phyloP scores from a whole-genome alignment of 2,888 invertebrate species.

The Caenorhabditis auriculariae region DNA sequence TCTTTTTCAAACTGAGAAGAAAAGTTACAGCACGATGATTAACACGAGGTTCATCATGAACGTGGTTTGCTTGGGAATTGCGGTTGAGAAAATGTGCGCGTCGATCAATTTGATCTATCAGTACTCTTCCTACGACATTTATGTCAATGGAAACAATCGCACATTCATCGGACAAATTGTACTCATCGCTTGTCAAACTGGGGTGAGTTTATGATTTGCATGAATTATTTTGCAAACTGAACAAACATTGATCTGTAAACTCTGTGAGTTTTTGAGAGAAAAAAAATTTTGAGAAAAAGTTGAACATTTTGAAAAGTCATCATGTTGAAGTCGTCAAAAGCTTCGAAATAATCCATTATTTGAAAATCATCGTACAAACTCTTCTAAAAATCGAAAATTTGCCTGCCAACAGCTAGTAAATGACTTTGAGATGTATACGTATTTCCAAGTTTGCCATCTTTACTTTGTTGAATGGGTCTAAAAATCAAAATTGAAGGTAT shows the following conservation, averaged over 20 bases:
- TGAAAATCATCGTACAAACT: too few species aligned
- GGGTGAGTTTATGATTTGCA: conserved; percentile 20
- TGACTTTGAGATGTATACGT: too few species aligned
- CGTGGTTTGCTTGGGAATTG: conserved; percentile 47
- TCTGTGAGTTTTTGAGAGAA: not conserved
- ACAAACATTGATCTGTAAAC: not conserved
- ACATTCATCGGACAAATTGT: conserved; percentile 56
- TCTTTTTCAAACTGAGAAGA: not conserved
- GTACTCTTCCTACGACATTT: conserved; percentile 47
- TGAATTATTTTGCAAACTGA: not conserved
- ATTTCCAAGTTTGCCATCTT: too few species aligned
- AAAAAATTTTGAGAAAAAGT: not conserved
- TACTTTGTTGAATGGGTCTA: too few species aligned
- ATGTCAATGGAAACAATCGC: conserved; percentile 33
- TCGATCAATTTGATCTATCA: conserved; percentile 60
- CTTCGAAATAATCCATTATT: too few species aligned
- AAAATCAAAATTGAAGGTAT: conserved; percentile 30
- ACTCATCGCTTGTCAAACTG: conserved; percentile 51
- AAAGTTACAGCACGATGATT: conserved; percentile 41
- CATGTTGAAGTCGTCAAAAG: too few species aligned
- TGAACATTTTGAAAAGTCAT: too few species aligned
- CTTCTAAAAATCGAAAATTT: too few species aligned
- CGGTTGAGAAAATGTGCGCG: conserved; percentile 55
- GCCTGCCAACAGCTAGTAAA: too few species aligned
- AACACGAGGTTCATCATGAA: conserved; percentile 53